phyloP scores from a whole-genome alignment of 2,113 vertebrate genomes.

The Clarias magur region DNA sequence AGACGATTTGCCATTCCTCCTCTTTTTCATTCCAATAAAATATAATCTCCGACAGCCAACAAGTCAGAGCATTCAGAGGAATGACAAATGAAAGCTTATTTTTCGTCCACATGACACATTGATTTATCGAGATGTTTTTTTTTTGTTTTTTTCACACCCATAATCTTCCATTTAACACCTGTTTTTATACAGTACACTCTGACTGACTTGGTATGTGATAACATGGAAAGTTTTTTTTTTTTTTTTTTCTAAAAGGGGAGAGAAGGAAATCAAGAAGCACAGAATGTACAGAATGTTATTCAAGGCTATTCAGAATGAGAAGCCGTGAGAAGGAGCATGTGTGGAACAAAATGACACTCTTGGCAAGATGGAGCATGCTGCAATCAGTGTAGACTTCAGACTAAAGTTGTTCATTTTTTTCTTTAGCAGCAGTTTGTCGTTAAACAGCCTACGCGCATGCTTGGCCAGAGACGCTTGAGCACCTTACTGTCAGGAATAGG shows the following conservation, averaged over 20 bases:
- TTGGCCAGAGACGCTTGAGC: constrained; percentile 3
- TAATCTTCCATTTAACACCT: constrained; percentile 32
- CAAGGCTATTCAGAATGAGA: not conserved
- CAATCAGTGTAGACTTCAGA: constrained; percentile 40
- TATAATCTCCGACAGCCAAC: constrained; percentile 25
- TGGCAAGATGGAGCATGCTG: constrained; percentile 34
- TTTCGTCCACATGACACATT: not conserved
- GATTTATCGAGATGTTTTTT: constrained; percentile 41
- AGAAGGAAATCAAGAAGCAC: not conserved
- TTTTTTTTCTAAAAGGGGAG: not conserved
- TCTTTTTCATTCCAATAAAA: constrained; percentile 40
- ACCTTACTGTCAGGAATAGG: not conserved
- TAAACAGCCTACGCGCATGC: not conserved
- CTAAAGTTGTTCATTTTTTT: not conserved
- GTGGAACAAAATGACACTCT: not conserved
- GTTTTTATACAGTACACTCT: not conserved
- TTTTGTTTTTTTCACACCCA: not conserved
- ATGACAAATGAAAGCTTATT: constrained; percentile 50
- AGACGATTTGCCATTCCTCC: constrained; percentile 30
- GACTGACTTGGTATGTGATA: constrained; percentile 41
- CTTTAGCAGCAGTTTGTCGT: not conserved
- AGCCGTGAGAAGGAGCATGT: not conserved
- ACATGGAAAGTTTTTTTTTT: constrained; percentile 15
- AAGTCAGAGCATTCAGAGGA: constrained; percentile 45
- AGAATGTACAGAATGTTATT: not conserved